phyloP scores from a whole-genome alignment of 2,113 vertebrate genomes.

The Sturnus vulgaris region DNA sequence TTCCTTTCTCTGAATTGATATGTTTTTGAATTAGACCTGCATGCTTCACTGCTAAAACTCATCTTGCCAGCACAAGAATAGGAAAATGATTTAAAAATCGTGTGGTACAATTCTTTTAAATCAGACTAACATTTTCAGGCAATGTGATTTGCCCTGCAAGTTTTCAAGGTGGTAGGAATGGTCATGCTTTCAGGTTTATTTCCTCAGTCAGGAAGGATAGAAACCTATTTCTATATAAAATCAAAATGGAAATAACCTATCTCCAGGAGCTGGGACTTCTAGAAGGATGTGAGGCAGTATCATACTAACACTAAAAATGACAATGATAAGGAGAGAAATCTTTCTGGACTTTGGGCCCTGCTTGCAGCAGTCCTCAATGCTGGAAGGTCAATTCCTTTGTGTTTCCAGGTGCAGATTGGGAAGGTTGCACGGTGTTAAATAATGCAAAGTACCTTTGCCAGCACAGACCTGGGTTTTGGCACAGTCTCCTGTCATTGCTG shows the following conservation, averaged over 20 bases:
- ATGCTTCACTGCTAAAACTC: background rate
- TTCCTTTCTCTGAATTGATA: conserved; percentile 7
- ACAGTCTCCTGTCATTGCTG: background rate
- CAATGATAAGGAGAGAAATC: background rate
- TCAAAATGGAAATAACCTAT: background rate
- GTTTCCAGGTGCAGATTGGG: background rate
- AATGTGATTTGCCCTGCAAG: background rate
- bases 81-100: background rate
- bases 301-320: background rate
- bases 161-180: background rate
- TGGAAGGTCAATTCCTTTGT: background rate
- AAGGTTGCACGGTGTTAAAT: background rate
- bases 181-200: background rate
- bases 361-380: background rate
- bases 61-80: background rate
- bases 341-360: background rate
- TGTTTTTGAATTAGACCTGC: conserved; percentile 9
- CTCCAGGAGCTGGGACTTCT: background rate
- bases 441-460: background rate
- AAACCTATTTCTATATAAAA: background rate
- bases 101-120: background rate
- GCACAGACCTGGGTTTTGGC: background rate
- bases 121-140: background rate
- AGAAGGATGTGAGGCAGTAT: background rate
- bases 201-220: background rate